Evolutionary conservation across 2,888 invertebrate genomes (phyloP), one percentile per base, ranked within the genome.

Genomic region (Petrolisthes manimaculis): DNA sequence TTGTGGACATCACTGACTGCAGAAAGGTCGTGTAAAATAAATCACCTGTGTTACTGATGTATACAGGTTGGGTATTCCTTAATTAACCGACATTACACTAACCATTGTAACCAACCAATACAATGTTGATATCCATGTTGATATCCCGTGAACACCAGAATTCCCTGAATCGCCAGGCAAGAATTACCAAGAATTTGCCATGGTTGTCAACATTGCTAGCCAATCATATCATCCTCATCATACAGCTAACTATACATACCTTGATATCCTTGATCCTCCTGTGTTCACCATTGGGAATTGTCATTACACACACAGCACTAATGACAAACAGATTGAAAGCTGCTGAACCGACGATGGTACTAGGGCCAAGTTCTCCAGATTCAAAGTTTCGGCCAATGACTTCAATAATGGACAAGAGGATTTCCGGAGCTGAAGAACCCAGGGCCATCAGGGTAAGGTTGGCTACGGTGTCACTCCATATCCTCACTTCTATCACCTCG

Each of bases 401-500:
- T 94, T 99, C 99, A 92, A 99, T 99, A 92, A 99, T 97, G 18
- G 99, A 99, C 78, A 99, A 94, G 53, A 99, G 94, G 93, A 99
- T 99, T 94, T 99, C 99, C 0, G 99, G 99, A 3, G 99, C 99
- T 92, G 98, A 99, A 51, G 99, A 99, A 3, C 99, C 99, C 86
- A 99, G 94, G 18, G 99, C 99, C 99, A 99, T 99, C 85, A 99
- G 94, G 5, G 99, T 99, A 92, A 99, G 94, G 94, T 99, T 99
- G 91, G 99, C 99, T 77, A 99, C 99, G 3, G 99, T 99, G 93
- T 99, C 99, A 93, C 99, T 99, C 99, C 99, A 99, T 89, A 99
- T 97, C 89, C 99, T 95, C 24, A 93, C 93, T 92, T 93, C 93
- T 1, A 94, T 93, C 61, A 94, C 93, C 91, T 94, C 93, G 18